Conservation (phyloP, 2,888 invertebrate genomes). For the Thumatha senex region DNA sequence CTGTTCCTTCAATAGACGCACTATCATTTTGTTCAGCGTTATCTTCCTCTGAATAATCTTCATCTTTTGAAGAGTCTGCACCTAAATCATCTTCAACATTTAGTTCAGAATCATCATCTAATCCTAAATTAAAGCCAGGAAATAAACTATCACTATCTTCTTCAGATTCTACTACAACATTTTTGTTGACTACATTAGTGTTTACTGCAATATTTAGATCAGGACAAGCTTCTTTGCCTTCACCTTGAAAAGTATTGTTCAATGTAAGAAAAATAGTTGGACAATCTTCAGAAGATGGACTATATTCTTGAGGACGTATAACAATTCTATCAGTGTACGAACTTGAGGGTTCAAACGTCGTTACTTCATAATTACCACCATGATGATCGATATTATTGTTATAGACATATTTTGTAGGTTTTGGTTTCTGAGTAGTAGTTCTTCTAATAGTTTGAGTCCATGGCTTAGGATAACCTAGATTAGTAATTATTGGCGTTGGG, state of each 20-base stretch:
- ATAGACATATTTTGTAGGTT: constrained; percentile 59
- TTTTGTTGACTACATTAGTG: constrained; percentile 86
- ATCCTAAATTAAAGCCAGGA: constrained; percentile 63
- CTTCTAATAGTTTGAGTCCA: constrained; percentile 49
- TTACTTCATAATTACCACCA: constrained; percentile 63
- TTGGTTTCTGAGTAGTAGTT: constrained; percentile 60
- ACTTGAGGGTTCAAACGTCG: constrained; percentile 67
- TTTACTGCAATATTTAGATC: constrained; percentile 88
- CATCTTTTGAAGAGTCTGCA: constrained; percentile 51
- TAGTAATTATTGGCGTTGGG: constrained; percentile 72
- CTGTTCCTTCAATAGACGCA: constrained; percentile 63
- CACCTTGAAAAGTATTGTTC: constrained; percentile 79
- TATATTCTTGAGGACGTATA: constrained; percentile 76
- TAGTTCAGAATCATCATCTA: constrained; percentile 57
- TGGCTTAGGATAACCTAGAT: constrained; percentile 68
- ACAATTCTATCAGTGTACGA: constrained; percentile 74
- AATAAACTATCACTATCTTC: constrained; percentile 64
- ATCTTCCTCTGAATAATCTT: constrained; percentile 62
- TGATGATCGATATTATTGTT: constrained; percentile 56
- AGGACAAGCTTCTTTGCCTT: constrained; percentile 86
- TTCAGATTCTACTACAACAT: constrained; percentile 73
- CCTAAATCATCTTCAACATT: constrained; percentile 56
- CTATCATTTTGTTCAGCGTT: constrained; percentile 60
- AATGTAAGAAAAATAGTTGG: constrained; percentile 83
- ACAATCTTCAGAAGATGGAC: constrained; percentile 72